Conservation (phyloP, 2,797 vertebrate species). For the Neopelma chrysocephalum region DNA sequence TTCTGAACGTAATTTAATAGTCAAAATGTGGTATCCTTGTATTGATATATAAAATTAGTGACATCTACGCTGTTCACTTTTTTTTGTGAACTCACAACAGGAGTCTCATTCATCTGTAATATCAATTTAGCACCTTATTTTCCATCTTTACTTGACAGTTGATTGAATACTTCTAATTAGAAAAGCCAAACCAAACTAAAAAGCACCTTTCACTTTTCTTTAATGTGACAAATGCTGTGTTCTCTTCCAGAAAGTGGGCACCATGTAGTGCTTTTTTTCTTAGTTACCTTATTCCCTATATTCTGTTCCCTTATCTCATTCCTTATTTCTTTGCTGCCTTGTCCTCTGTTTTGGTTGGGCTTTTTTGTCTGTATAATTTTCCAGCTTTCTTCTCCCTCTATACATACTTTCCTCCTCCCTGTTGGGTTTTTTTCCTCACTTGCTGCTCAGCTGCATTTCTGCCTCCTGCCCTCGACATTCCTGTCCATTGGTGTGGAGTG, state of each 20-base stretch:
- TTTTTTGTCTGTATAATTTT: neutral
- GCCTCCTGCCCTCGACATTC: accelerated
- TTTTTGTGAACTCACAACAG: neutral
- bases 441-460: neutral
- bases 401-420: neutral
- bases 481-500: neutral
- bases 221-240: neutral
- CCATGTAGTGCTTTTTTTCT: neutral
- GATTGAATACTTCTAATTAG: neutral
- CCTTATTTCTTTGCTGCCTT: neutral
- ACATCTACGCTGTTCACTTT: accelerated
- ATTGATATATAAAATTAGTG: neutral
- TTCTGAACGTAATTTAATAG: neutral
- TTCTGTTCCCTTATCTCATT: neutral
- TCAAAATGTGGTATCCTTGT: neutral
- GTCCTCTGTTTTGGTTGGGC: neutral
- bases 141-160: neutral
- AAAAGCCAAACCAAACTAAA: neutral
- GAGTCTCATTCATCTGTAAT: neutral
- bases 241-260: neutral
- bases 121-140: neutral
- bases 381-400: neutral
- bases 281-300: neutral
- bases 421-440: neutral
- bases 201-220: neutral